Percentiles rank a stretch among this genome's conserved stretches.
phyloP scores from a whole-genome alignment of 2,797 vertebrate genomes.

The Catamblyrhynchus diadema region DNA sequence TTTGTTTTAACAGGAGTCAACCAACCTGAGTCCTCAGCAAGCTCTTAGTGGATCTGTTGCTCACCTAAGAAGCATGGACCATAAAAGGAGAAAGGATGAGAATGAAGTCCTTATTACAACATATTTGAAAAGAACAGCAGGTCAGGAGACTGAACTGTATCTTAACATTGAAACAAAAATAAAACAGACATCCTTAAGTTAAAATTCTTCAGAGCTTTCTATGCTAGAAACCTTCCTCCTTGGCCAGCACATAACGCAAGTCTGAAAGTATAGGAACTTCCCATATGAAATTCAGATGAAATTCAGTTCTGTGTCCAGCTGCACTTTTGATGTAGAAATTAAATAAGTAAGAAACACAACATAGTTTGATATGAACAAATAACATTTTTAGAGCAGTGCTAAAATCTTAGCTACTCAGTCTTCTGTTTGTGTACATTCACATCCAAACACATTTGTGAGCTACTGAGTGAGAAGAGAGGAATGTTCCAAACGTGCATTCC shows the following conservation, averaged over 20 bases:
- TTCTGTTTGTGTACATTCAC: not conserved
- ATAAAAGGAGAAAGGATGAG: not conserved
- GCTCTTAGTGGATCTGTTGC: not conserved
- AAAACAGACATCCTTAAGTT: not conserved
- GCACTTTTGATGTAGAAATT: not conserved
- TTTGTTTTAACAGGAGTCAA: not conserved
- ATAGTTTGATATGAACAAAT: not conserved
- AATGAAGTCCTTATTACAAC: not conserved
- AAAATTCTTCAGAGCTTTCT: not conserved
- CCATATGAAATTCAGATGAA: not conserved
- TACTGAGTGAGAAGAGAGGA: not conserved
- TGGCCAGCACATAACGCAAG: not conserved
- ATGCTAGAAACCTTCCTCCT: not conserved
- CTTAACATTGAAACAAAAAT: not conserved
- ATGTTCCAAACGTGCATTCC: rapidly evolving
- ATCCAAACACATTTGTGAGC: not conserved
- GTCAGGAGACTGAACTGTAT: not conserved
- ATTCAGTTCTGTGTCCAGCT: not conserved
- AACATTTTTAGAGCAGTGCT: not conserved
- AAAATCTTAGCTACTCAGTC: not conserved
- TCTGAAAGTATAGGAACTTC: not conserved
- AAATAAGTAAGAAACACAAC: not conserved
- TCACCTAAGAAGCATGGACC: not conserved
- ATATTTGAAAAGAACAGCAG: not conserved
- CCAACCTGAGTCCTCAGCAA: not conserved